Evolutionary conservation across 2,113 vertebrate species (phyloP).

Genomic region (Nothobranchius kuhntae): DNA sequence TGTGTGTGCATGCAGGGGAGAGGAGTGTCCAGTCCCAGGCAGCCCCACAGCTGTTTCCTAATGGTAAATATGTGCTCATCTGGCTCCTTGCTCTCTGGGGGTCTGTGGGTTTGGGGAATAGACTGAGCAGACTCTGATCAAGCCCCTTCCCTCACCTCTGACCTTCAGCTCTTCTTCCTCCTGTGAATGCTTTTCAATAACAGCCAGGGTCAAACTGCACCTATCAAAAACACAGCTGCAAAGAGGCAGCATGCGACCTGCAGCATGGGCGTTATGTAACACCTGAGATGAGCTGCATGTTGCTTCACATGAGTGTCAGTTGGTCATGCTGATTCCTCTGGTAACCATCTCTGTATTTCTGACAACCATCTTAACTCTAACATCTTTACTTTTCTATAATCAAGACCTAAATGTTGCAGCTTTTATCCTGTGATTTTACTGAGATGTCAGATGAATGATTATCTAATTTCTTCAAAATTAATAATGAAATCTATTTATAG

Average conservation of each 20-base stretch:
- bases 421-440: not conserved
- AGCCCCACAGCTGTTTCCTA: conserved; percentile 93
- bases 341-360: too few relatives aligned
- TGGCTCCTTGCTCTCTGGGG: conserved; percentile 73
- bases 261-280: conserved; percentile 5
- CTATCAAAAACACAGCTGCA: conserved; percentile 73
- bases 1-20: conserved; percentile 89
- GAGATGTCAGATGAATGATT: not conserved
- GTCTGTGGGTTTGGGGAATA: conserved; percentile 66
- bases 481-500: not conserved
- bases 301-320: too few relatives aligned
- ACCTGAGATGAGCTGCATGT: too few relatives aligned
- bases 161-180: conserved; percentile 64
- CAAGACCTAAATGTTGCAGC: too few relatives aligned
- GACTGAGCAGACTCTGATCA: conserved; percentile 56
- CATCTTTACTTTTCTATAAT: too few relatives aligned
- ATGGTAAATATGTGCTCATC: conserved; percentile 94
- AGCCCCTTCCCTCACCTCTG: conserved; percentile 58
- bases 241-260: conserved; percentile 31
- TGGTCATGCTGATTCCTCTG: not conserved
- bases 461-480: not conserved
- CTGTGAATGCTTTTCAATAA: conserved; percentile 75
- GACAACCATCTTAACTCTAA: too few relatives aligned
- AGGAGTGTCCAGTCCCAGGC: conserved; percentile 91
- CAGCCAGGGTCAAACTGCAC: conserved; percentile 58